Evolutionary conservation across 2,113 vertebrate species (phyloP), one percentile per base, ranked within the genome.

Genomic region (Peromyscus californicus): DNA sequence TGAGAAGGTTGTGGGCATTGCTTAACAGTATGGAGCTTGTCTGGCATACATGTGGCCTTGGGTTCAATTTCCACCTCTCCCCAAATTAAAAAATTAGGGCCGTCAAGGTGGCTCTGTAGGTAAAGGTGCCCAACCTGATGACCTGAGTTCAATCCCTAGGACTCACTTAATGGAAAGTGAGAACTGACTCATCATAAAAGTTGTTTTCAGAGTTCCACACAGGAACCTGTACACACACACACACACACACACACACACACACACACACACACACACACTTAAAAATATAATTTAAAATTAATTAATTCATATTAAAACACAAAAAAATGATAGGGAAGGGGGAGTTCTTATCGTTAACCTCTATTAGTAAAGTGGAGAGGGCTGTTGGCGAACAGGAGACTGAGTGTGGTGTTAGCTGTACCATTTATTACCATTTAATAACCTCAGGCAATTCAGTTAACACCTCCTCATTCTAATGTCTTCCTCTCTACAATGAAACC

Each of bases 401-500:
- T 29, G 39, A 82, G 12, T 9, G 26, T 42, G 80, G 1, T 72
- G 78, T 95, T 48, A 61, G 24, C 82, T 95, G 67, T 59, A 39
- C 42, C 80, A 83, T n/a, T 65, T 78, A 89, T 61, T 85, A 72
- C 36, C 29, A 59, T 59, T 93, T 82, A 39, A 76, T 51, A 92
- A 94, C 90, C 29, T 91, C 79, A 45, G 48, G 61, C 22, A 72
- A 69, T 15, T 82, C 69, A 82, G 48, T 67, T 89, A 65, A 69
- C 29, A 82, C 21, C 59, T 69, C 45, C 54, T 67, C 31, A 15
- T 96, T 80, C 19, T 42, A 69, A 78, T 93, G 87, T 74, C 70
- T 92, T 97, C 65, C 74, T 78, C 59, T 63, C 33, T 87, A 86
- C 95, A 76, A 26, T 74, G 65, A 59, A 86, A 65, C 86, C 95